Conservation (phyloP, 1,140 invertebrate genomes). For the Lordiphosa clarofinis region DNA sequence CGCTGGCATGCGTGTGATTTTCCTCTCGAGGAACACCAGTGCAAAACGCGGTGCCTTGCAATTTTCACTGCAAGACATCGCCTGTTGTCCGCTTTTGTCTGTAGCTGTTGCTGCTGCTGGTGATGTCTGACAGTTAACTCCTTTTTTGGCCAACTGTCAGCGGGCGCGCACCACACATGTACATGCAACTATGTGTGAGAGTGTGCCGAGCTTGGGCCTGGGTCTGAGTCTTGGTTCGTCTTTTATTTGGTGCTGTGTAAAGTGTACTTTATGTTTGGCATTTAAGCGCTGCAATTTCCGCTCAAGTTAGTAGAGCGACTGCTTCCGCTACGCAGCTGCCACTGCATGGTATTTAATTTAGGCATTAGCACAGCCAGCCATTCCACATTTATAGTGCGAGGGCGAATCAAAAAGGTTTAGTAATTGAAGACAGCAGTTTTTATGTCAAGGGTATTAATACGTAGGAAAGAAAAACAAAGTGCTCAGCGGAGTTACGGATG, state of each 20-base stretch:
- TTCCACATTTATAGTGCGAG: neutral
- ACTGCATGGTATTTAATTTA: slow-evolving; percentile 71
- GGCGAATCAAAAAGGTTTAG: too few relatives aligned
- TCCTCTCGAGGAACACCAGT: slow-evolving; percentile 34
- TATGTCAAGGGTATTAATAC: too few relatives aligned
- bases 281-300: slow-evolving; percentile 76
- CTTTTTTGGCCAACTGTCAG: slow-evolving; percentile 53
- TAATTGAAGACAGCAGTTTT: too few relatives aligned
- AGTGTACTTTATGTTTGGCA: slow-evolving; percentile 67
- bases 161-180: slow-evolving; percentile 18
- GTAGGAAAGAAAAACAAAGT: too few relatives aligned
- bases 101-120: slow-evolving; percentile 21
- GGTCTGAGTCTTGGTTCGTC: slow-evolving; percentile 10
- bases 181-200: slow-evolving; percentile 5
- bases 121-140: slow-evolving; percentile 26
- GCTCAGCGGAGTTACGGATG: too few relatives aligned
- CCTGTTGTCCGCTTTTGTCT: slow-evolving; percentile 28
- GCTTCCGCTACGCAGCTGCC: slow-evolving; percentile 62
- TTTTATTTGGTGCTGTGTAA: slow-evolving; percentile 38
- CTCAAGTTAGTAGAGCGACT: slow-evolving; percentile 64
- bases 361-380: slow-evolving; percentile 56
- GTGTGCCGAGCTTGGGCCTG: slow-evolving; percentile 16
- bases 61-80: slow-evolving; percentile 46
- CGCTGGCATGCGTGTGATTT: slow-evolving; percentile 24
- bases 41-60: slow-evolving; percentile 61